Evolutionary conservation across 2,113 vertebrate species (phyloP).

Genomic region (Pituophis catenifer): DNA sequence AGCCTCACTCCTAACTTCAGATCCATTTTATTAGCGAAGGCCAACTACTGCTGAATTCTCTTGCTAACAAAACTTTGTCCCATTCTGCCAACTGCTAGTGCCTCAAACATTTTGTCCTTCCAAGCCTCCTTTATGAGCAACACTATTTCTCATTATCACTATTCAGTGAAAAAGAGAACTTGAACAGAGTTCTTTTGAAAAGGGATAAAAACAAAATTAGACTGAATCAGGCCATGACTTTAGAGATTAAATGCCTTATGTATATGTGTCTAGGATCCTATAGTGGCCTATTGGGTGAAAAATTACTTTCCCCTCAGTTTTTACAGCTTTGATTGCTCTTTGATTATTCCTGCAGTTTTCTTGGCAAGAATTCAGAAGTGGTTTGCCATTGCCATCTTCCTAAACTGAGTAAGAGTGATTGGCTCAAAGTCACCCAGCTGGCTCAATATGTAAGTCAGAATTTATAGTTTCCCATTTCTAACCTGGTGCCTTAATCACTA

Average conservation of each 20-base stretch:
- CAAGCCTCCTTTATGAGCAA: neutral
- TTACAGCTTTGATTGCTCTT: neutral
- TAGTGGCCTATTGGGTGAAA: neutral
- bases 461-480: neutral
- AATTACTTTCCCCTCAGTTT: neutral
- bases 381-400: neutral
- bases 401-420: neutral
- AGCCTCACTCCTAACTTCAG: neutral
- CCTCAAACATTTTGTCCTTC: conserved; percentile 12
- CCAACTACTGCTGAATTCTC: conserved; percentile 32
- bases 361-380: neutral
- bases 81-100: conserved; percentile 38
- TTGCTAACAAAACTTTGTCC: conserved; percentile 13
- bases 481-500: neutral
- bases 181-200: neutral
- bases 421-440: neutral
- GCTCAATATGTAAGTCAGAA: neutral
- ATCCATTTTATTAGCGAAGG: conserved; percentile 3
- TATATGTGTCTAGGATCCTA: neutral
- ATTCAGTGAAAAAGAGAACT: neutral
- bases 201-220: neutral
- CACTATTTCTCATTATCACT: neutral
- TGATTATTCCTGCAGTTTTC: neutral
- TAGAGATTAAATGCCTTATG: neutral
- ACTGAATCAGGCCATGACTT: neutral